Percentiles rank a stretch among this genome's conserved stretches.
Conservation (phyloP, 2,888 invertebrate species). For the Periphyllus acericola region DNA sequence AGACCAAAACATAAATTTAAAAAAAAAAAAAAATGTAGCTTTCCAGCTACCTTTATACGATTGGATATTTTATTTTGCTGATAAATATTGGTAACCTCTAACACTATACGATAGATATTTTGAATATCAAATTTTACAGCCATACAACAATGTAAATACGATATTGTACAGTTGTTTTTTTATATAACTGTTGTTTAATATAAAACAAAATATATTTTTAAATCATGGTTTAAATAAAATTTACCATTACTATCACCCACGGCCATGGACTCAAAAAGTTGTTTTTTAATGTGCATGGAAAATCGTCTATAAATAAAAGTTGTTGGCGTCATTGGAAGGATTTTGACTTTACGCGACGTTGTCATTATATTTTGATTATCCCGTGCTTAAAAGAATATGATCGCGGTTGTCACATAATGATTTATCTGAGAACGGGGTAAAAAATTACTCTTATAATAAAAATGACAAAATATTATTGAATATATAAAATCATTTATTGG, state of each 20-base stretch:
- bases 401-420: not conserved
- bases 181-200: not conserved
- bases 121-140: not conserved
- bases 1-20: not conserved
- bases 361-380: not conserved
- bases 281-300: conserved; percentile 17
- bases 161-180: not conserved
- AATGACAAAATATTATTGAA: too few species aligned
- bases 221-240: not conserved
- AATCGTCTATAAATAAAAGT: conserved; percentile 43
- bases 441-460: too few species aligned
- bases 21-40: too few species aligned
- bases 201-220: not conserved
- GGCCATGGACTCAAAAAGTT: conserved; percentile 8
- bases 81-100: not conserved
- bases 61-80: not conserved
- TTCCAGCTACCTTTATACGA: too few species aligned
- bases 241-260: not conserved
- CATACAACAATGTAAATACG: not conserved
- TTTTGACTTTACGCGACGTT: conserved; percentile 8
- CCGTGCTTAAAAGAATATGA: not conserved
- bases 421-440: too few species aligned
- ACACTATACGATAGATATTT: not conserved
- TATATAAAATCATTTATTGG: too few species aligned
- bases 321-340: conserved; percentile 28